A percentile compares a stretch with the other conserved stretches of the same genome.
phyloP scores from a whole-genome alignment of 1,140 invertebrate genomes.

The Drosophila willistoni region DNA sequence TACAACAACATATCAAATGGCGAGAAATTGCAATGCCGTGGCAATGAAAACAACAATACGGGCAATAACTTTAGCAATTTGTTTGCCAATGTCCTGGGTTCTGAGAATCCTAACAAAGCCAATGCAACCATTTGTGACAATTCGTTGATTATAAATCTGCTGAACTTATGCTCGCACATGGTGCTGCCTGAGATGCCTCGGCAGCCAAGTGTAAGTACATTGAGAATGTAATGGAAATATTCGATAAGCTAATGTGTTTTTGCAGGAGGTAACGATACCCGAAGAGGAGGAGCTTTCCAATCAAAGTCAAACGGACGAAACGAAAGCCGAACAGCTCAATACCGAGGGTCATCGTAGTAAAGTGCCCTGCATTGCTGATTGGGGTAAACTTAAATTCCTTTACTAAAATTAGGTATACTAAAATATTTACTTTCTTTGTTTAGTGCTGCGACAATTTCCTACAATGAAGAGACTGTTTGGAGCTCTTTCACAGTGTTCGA shows the following conservation, averaged over 20 bases:
- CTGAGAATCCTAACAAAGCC: conserved; percentile 85
- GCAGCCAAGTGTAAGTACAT: conserved; percentile 60
- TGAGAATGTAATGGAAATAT: not conserved
- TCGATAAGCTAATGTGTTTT: not conserved
- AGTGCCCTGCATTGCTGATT: conserved; percentile 89
- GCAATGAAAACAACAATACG: conserved; percentile 81
- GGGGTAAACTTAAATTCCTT: conserved; percentile 83
- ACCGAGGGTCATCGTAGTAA: conserved; percentile 83
- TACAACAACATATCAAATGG: conserved; percentile 86
- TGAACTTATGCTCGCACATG: conserved; percentile 88
- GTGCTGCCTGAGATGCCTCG: conserved; percentile 87
- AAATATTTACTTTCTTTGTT: not conserved
- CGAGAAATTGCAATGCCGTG: conserved; percentile 85
- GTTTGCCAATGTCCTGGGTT: conserved; percentile 88
- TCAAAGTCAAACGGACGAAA: conserved; percentile 90
- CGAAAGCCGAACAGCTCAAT: conserved; percentile 88
- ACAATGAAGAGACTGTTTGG: conserved; percentile 93
- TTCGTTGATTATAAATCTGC: conserved; percentile 87
- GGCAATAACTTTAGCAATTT: conserved; percentile 86
- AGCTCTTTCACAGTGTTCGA: conserved; percentile 88
- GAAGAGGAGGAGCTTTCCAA: conserved; percentile 81
- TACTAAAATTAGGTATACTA: not conserved
- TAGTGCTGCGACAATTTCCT: conserved; percentile 89
- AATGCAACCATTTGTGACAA: conserved; percentile 86
- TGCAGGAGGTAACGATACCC: conserved; percentile 77